Evolutionary conservation across 2,113 vertebrate species (phyloP).

Genomic region (Pica pica): DNA sequence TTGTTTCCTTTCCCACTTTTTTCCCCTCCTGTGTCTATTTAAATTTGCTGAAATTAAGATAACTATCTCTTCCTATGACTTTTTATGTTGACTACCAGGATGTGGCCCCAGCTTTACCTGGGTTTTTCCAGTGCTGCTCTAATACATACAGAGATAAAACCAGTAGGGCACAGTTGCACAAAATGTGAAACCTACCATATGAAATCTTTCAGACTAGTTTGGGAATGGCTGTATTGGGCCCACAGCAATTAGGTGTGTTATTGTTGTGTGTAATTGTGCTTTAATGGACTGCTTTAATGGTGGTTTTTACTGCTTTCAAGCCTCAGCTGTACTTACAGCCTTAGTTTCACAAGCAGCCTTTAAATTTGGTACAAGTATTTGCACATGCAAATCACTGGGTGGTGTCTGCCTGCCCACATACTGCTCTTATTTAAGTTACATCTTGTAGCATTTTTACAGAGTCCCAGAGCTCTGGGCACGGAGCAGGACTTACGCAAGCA

Average conservation of each 20-base stretch:
- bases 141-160: background rate
- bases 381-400: background rate
- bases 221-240: background rate
- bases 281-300: background rate
- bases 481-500: background rate
- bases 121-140: background rate
- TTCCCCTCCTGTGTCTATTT: background rate
- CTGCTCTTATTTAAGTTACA: background rate
- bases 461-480: background rate
- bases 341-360: background rate
- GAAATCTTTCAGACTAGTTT: background rate
- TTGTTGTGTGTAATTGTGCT: background rate
- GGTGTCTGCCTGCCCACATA: background rate
- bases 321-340: background rate
- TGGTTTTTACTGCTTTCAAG: background rate
- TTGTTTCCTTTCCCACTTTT: background rate
- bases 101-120: background rate
- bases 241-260: background rate
- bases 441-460: background rate
- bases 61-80: background rate
- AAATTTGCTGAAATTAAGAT: background rate
- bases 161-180: background rate
- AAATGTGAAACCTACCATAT: background rate
- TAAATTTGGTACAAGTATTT: background rate
- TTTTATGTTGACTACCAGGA: background rate